Base-by-base conservation (phyloP, 1,140 invertebrate genomes). In the Nephila pilipes region DNA sequence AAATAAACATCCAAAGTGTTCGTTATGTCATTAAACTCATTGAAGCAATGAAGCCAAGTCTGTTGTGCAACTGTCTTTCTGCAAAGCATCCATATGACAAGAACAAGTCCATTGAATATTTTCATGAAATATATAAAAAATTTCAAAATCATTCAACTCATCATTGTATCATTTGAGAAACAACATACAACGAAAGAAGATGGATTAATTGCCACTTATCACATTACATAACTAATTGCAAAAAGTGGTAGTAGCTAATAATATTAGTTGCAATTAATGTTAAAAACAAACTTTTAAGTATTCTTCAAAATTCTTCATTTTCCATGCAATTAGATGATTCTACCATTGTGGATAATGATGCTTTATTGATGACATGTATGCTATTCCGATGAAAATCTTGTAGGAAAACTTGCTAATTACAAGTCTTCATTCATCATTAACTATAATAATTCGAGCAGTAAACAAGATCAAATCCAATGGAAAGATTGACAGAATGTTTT, bases 401-500 rank as follows among this genome's bases (percentile, higher is more conserved):
- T 65, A 88, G 22, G 60, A n/a, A 65, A 88, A 88, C 58, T 69
- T 63, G 0, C n/a, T 88, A 38, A 69, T 0, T 8, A n/a, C 60
- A 36, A 88, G n/a, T 69, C n/a, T 65, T 0, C 85, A 38, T 88
- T 88, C 29, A 88, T 69, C 60, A 36, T 65, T 88, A 88, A 69
- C 58, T 38, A 88, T 88, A 88, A 60, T 22, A 2, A 65, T 69
- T 32, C 32, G 18, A 60, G 14, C 29, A n/a, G 0, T 29, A 58
- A 14, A 58, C 20, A 60, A 87, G 83, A 60, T 58, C n/a, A 87
- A 25, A 87, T 58, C 46, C 0, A 87, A 60, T 4, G 83, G n/a
- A 3, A 87, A 87, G 29, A 25, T 60, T 29, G 14, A 29, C 58
- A 16, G n/a, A 60, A 87, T 87, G n/a, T 58, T 25, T 60, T 20